Conservation (phyloP, 2,888 invertebrate species). For the Hybos culiciformis region DNA sequence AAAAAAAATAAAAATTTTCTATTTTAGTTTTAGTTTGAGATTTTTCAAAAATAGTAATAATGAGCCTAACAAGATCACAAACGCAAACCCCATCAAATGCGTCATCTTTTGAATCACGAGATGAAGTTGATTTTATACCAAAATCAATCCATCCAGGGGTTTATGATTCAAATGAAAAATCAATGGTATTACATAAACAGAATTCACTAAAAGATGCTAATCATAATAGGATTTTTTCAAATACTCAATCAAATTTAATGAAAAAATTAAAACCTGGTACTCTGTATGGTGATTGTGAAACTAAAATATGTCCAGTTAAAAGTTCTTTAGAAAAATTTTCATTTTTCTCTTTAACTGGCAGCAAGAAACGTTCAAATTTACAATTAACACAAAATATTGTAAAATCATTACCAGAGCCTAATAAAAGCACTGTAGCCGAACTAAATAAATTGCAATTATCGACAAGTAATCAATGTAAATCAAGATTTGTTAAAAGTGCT, state of each 20-base stretch:
- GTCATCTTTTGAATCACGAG: conserved; percentile 16
- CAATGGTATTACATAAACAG: neutral
- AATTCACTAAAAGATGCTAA: neutral
- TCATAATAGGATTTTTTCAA: neutral
- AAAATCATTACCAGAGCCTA: conserved; percentile 4
- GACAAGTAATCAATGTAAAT: conserved; percentile 4
- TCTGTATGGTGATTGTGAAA: conserved; percentile 15
- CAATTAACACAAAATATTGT: neutral
- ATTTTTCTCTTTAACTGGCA: conserved; percentile 11
- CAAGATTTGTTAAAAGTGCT: conserved; percentile 30
- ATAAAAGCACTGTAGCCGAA: conserved; percentile 5
- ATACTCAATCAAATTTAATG: neutral
- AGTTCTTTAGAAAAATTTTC: conserved; percentile 15
- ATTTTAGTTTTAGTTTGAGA: neutral
- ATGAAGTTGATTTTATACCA: conserved; percentile 31
- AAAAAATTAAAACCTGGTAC: conserved; percentile 9
- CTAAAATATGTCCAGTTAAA: conserved; percentile 14
- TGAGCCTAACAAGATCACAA: neutral
- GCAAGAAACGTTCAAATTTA: too few species aligned
- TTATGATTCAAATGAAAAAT: neutral
- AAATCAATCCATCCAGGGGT: conserved; percentile 1
- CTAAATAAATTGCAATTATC: conserved; percentile 6
- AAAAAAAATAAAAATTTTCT: neutral
- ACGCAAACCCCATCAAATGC: neutral
- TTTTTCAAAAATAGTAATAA: neutral